Evolutionary conservation across 2,888 invertebrate species (phyloP), one percentile per base, ranked within the genome.

Genomic region (Drosophila nr. medialis): DNA sequence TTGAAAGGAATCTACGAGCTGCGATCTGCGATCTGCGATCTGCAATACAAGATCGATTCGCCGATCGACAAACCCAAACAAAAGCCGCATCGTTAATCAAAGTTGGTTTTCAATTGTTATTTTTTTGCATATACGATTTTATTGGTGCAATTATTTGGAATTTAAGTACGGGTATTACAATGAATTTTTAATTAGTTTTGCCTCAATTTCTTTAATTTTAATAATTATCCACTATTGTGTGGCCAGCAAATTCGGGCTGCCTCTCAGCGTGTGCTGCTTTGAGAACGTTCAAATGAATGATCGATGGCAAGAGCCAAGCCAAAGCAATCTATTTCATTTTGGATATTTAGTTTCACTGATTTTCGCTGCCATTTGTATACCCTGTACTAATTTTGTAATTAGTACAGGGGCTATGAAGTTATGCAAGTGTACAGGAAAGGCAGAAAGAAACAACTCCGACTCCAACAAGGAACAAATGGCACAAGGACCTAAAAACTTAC

Each of bases 1-100:
- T 83, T 83, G 85, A 85, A 83, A 81, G 83, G 82, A 74, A 61
- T 36, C 40, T 24, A 27, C 38, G 40, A 64, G 32, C 63, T 40
- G 40, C 32, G 34, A 40, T 56, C 45, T 49, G 15, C 29, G 49
- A 40, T 42, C 65, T 24, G 49, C 34, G 30, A 45, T 45, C 45
- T 45, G 27, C 45, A 45, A 49, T 50, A 10, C 2, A 49, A 27
- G 42, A 34, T 34, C 42, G 21, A 15, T 45, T 45, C 45, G 45
- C 40, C 64, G 60, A 65, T 71, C 64, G 48, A 64, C 30, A 70
- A 63, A 55, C 42, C 27, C 48, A 66, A 56, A 77, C 65, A 77
- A 77, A 77, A 65, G 75, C 75, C 66, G 67, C 71, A 72, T 78
- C 77, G 67, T 78, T 78, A 78, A 78, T 75, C 78, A 77, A 65